Evolutionary conservation across 2,113 vertebrate genomes (phyloP), one percentile per base, ranked within the genome.

Genomic region (Hystrix brachyura): DNA sequence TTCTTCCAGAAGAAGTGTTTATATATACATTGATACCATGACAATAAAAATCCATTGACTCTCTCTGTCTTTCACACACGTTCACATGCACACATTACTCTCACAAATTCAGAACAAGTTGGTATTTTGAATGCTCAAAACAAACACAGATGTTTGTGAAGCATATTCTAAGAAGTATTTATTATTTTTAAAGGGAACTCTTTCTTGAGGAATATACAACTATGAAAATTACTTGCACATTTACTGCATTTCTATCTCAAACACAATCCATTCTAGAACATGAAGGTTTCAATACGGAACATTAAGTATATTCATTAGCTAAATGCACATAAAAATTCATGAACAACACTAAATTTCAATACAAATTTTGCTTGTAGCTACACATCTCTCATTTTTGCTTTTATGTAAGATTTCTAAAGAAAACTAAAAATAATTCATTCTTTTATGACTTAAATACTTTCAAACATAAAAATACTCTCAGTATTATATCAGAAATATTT

Each of bases 261-360:
- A 18, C 1, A 29, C 25, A 86, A 84, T 71, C 60, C 86, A 65
- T 12, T 69, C 65, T 43, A 87, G 72, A 90, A 87, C 9, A 59
- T 0, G 6, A 43, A 65, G 34, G 27, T 67, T 94, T 81, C 29
- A 65, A 2, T 0, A 84, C 2, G 13, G 87, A 98, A 95, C 8
- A 15, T 18, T 34, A 92, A 93, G 57, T 74, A 1, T 80, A 89
- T 1, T 34, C 12, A 34, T 51, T 51, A 48, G 14, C 60, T 82
- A 86, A 91, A 97, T 59, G 85, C 12, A 94, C 8, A 92, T 21
- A 18, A 95, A 80, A 82, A 91, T 90, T 84, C 86, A 87, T 48
- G 46, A 53, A 69, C 55, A 96, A 48, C 91, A 91, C 11, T 25
- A 97, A 57, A 38, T 34, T 15, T 17, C 25, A 86, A 64, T 46